Evolutionary conservation across 2,113 vertebrate species (phyloP), one percentile per base, ranked within the genome.

Genomic region (Dendropsophus ebraccatus): DNA sequence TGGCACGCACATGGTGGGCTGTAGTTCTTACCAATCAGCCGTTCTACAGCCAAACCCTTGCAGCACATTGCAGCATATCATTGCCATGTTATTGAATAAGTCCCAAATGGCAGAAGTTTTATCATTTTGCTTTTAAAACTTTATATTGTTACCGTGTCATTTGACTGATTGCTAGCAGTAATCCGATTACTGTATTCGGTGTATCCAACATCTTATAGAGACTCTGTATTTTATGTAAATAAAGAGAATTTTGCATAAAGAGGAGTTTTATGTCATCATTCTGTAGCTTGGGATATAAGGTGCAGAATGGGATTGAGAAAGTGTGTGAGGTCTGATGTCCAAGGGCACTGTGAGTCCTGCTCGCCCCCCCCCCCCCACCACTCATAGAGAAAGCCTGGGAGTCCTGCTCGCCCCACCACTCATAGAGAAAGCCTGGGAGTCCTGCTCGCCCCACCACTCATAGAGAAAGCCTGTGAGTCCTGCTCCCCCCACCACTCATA

Each of bases 341-440:
- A n/a, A n/a, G n/a, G n/a, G n/a, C n/a, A n/a, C 21, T 58, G 23
- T 58, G 23, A n/a, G 56, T 58, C 56, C 21, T 58, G 1, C 5
- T 58, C n/a, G n/a, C n/a, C n/a, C n/a, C n/a, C n/a, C n/a, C n/a
- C n/a, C 2, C 23, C 23, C 23, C 56, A 5, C 56, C 54, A 5
- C 9, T 21, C 6, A n/a, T n/a, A 7, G n/a, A 56, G 17, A 23
- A 21, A 56, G 54, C 17, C 54, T 56, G 54, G 5, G 54, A 56
- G 54, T 56, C 54, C 54, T 54, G n/a, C n/a, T n/a, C n/a, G n/a
- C n/a, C n/a, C n/a, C n/a, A n/a, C 23, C 23, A 28, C 60, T 62
- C 1, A 5, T 65, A 28, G 10, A 28, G n/a, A 6, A 3, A 62
- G 9, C 62, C 13, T 65, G 62, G 14, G 62, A 30, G 77, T 95